Evolutionary conservation across 2,113 vertebrate species (phyloP).

Genomic region (Corythaixoides concolor): DNA sequence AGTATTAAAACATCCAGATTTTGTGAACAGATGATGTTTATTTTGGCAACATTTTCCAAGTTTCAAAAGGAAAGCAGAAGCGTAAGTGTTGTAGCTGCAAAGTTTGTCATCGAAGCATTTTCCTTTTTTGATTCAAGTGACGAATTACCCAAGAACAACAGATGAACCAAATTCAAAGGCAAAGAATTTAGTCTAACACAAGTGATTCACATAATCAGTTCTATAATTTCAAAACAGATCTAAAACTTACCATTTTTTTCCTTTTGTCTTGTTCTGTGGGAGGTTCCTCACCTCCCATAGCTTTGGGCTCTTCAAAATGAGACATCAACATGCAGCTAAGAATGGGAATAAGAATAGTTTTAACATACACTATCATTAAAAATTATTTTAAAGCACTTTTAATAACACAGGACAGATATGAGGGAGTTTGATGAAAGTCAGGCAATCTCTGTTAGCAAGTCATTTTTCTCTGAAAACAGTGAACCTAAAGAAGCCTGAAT

Average conservation of each 20-base stretch:
- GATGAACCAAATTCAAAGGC: background rate
- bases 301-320: slow-evolving; percentile 88
- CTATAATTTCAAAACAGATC: background rate
- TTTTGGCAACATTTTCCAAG: background rate
- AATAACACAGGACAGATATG: background rate
- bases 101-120: background rate
- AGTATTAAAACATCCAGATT: background rate
- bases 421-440: background rate
- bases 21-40: background rate
- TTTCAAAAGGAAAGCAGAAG: background rate
- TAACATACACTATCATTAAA: background rate
- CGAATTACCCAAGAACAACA: background rate
- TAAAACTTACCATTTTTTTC: slow-evolving; percentile 86
- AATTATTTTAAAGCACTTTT: background rate
- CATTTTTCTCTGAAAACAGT: background rate
- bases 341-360: slow-evolving; percentile 2
- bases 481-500: background rate
- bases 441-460: background rate
- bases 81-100: background rate
- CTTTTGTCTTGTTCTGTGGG: slow-evolving; percentile 98
- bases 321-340: slow-evolving; percentile 94
- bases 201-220: background rate
- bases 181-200: background rate
- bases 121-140: background rate
- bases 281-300: slow-evolving; percentile 91